These are phyloP conservation scores for Urosaurus nigricauda DNA, from an alignment of 2,797 vertebrate genomes.

Conservation along the genomic window DNA sequence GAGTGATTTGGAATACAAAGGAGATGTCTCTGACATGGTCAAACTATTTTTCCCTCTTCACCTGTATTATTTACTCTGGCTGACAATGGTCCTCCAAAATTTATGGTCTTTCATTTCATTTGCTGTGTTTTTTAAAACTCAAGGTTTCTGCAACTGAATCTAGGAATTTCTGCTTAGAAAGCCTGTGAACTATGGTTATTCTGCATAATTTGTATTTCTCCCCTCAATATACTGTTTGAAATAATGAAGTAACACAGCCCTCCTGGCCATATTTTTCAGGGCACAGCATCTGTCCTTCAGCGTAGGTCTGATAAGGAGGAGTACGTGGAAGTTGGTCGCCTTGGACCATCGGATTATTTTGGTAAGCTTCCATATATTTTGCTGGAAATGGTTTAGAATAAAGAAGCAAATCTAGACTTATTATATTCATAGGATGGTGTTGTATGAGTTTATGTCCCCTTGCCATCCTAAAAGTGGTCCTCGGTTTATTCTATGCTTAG, in stretches of 20 bases:
- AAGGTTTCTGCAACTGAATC: not conserved
- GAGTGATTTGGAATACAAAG: no score
- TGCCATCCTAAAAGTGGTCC: not conserved
- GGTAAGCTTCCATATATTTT: constrained; percentile 81
- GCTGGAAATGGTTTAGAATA: constrained; percentile 12
- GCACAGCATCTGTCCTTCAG: constrained; percentile 95
- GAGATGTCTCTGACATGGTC: not conserved
- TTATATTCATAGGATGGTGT: not conserved
- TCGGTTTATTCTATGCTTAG: not conserved
- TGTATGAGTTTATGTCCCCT: no score
- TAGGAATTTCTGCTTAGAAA: not conserved
- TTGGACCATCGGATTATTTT: constrained; percentile 96
- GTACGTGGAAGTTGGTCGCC: constrained; percentile 94
- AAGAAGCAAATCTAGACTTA: not conserved
- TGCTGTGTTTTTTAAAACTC: not conserved
- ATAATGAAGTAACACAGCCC: constrained; percentile 9
- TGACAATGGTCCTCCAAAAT: not conserved
- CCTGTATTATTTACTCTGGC: not conserved
- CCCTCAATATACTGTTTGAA: not conserved
- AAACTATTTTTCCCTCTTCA: not conserved
- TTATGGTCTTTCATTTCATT: not conserved
- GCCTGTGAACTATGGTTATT: not conserved
- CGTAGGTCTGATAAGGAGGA: constrained; percentile 95
- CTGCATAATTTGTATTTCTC: no score
- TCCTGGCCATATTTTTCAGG: constrained; percentile 78